Base-by-base conservation (phyloP, 1,140 invertebrate species). In the Drosophila guanche region DNA sequence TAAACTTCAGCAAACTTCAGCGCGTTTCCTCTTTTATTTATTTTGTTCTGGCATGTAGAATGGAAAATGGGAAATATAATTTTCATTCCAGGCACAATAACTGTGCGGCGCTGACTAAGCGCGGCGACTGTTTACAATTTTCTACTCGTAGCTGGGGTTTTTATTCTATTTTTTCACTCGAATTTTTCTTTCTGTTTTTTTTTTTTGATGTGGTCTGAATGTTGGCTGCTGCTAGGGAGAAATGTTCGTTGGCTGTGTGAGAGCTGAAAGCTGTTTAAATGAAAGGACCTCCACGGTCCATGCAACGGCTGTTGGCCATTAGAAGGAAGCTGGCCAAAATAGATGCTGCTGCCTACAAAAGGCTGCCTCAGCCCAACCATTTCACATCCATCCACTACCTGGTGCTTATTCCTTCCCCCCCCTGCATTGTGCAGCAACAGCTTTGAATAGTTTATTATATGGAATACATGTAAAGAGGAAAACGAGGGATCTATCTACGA, bases 371-470 rank as follows among this genome's bases (percentile, higher is more conserved):
- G 52, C 75, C 43, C 59, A 10, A 10, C 33, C 33, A 37, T 37
- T 37, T 37, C 33, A 37, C 33, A 37, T 37, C 33, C 40, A 67
- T 41, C 12, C 45, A 23, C 47, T 54, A 43, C 45, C 51, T 63
- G 51, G 69, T 47, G 20, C 16, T 41, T 40, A 12, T 27, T 47
- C 48, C 48, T n/a, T 23, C n/a, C n/a, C n/a, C 27, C n/a, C 58
- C 43, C 22, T 14, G 66, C 52, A 71, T 71, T 77, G 74, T 77
- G 66, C 70, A 72, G 66, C 47, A 63, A 70, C 65, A 65, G 60
- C 65, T 79, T 75, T 79, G 77, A 79, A 79, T 79, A 79, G 77
- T 79, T 79, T 79, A 79, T 79, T 79, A 79, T 79, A 60, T 52
- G 61, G 2, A 46, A 33, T 54, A 66, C 47, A 51, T 72, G 58